phyloP scores from a whole-genome alignment of 2,888 invertebrate species.

The Hirtodrosophila histrioides region DNA sequence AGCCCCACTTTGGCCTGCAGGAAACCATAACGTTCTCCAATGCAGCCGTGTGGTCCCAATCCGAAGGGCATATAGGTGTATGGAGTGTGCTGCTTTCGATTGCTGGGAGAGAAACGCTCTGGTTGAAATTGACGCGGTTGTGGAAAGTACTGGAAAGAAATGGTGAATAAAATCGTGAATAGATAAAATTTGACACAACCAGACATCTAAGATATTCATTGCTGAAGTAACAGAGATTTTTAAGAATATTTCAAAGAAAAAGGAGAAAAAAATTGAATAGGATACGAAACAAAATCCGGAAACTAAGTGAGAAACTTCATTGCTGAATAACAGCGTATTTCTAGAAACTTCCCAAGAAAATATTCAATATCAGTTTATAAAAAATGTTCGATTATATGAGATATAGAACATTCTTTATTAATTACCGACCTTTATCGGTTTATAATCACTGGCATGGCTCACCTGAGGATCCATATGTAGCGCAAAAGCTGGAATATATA shows the following conservation, averaged over 20 bases:
- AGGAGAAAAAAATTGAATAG: no score
- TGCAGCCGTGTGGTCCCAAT: conserved; percentile 83
- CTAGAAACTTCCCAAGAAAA: no score
- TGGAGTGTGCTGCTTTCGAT: conserved; percentile 78
- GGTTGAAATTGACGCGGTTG: conserved; percentile 83
- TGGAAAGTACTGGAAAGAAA: conserved; percentile 77
- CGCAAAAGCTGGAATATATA: conserved; percentile 81
- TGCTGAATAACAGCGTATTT: no score
- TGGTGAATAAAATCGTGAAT: no score
- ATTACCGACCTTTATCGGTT: background rate
- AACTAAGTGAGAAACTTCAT: no score
- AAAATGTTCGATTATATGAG: background rate
- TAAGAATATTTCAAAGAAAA: background rate
- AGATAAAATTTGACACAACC: no score
- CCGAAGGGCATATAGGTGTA: conserved; percentile 84
- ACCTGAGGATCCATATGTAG: conserved; percentile 83
- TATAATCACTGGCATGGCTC: background rate
- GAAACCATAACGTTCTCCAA: conserved; percentile 83
- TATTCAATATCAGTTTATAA: no score
- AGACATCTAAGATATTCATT: no score
- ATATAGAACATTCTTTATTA: background rate
- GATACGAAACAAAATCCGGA: no score
- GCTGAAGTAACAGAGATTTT: no score
- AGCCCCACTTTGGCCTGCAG: conserved; percentile 83
- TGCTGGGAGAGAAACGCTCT: conserved; percentile 82